Conservation (phyloP, 2,888 invertebrate species). For the Eupithecia dodoneata region DNA sequence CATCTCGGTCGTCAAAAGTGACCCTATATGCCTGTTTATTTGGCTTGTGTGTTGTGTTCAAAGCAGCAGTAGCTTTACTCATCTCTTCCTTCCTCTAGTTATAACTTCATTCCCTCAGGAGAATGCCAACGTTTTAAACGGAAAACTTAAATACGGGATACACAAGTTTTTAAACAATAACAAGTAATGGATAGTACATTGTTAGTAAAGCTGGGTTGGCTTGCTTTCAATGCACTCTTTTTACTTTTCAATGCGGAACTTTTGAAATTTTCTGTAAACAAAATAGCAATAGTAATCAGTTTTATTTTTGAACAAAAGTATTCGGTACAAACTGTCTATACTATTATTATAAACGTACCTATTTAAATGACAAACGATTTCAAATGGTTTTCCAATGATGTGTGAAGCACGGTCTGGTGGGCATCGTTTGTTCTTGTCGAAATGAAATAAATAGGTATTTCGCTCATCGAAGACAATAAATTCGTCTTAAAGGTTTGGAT, state of each 20-base stretch:
- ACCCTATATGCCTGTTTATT: no score
- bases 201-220: conserved; percentile 29
- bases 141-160: conserved; percentile 55
- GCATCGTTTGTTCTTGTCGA: background rate
- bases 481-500: background rate
- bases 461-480: background rate
- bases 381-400: background rate
- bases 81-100: conserved; percentile 10
- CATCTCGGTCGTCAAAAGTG: no score
- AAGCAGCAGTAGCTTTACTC: background rate
- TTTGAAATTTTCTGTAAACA: background rate
- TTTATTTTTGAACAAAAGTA: background rate
- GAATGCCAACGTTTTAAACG: conserved; percentile 50
- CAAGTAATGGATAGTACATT: conserved; percentile 47
- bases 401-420: background rate
- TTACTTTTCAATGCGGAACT: background rate
- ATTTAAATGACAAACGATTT: background rate
- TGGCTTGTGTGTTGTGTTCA: background rate
- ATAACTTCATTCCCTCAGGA: conserved; percentile 36
- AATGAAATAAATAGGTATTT: background rate
- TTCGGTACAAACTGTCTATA: background rate
- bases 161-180: conserved; percentile 53
- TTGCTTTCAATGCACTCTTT: conserved; percentile 31
- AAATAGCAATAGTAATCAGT: background rate
- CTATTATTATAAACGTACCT: background rate